Percentiles rank a stretch among this genome's conserved stretches.
Conservation (phyloP, 2,113 vertebrate genomes). For the Columba livia region DNA sequence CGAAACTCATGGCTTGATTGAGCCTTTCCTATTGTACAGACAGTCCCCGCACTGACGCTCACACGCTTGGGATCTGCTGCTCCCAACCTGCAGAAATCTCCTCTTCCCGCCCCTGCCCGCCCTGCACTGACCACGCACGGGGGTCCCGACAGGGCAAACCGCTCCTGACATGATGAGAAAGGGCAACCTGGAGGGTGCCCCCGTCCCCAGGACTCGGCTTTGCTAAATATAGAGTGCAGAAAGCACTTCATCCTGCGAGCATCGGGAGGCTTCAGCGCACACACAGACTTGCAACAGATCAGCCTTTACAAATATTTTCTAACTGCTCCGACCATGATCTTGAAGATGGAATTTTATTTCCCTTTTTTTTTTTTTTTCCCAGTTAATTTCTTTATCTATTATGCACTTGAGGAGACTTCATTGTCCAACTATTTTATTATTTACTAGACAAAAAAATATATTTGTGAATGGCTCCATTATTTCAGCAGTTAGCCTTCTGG, state of each 20-base stretch:
- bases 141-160: accelerated
- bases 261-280: background rate
- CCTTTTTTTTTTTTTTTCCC: background rate
- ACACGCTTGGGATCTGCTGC: background rate
- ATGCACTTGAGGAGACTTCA: constrained; percentile 52
- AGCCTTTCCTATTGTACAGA: background rate
- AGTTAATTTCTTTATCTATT: constrained; percentile 43
- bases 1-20: background rate
- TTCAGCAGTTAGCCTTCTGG: constrained; percentile 56
- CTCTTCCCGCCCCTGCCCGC: background rate
- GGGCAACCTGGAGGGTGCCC: background rate
- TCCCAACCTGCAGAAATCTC: background rate
- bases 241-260: background rate
- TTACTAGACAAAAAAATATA: constrained; percentile 60
- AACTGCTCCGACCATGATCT: constrained; percentile 37
- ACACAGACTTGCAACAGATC: background rate
- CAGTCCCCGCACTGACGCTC: background rate
- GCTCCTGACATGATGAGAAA: background rate
- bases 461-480: constrained; percentile 74
- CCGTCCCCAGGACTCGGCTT: background rate
- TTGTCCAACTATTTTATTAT: constrained; percentile 69
- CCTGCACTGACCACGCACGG: accelerated
- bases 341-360: constrained; percentile 35
- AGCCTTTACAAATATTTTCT: constrained; percentile 61
- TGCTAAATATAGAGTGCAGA: background rate